Evolutionary conservation across 2,113 vertebrate species (phyloP).

Genomic region (Chloroceryle aenea): DNA sequence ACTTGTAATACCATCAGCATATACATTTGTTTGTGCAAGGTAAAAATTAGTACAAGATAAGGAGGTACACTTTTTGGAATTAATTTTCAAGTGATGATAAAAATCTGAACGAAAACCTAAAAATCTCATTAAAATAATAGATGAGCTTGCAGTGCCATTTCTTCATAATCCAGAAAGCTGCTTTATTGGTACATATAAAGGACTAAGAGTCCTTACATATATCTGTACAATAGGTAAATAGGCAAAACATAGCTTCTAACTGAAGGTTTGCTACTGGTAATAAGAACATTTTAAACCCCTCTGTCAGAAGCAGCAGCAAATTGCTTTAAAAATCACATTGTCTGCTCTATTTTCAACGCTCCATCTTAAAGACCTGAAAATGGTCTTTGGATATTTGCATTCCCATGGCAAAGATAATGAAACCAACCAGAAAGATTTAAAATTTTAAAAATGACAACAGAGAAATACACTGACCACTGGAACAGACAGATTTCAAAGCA

Average conservation of each 20-base stretch:
- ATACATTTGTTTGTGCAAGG: not conserved
- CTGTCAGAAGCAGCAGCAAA: not conserved
- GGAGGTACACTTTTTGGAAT: not conserved
- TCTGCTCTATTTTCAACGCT: not conserved
- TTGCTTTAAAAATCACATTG: not conserved
- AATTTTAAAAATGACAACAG: not conserved
- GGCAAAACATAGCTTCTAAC: not conserved
- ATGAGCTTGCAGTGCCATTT: not conserved
- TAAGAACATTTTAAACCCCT: not conserved
- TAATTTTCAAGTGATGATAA: not conserved
- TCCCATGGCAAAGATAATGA: not conserved
- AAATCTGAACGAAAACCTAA: not conserved
- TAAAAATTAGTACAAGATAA: not conserved
- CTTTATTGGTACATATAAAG: not conserved
- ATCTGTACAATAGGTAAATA: not conserved
- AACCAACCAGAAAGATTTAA: not conserved
- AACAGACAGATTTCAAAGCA: not conserved
- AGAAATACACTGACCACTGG: not conserved
- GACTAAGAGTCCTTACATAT: not conserved
- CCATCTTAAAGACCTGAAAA: not conserved
- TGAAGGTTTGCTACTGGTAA: not conserved
- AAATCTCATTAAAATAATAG: not conserved
- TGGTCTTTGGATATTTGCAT: not conserved
- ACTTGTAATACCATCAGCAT: not conserved
- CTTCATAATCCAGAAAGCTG: not conserved